phyloP scores from a whole-genome alignment of 2,113 vertebrate species.

The Smithornis capensis region DNA sequence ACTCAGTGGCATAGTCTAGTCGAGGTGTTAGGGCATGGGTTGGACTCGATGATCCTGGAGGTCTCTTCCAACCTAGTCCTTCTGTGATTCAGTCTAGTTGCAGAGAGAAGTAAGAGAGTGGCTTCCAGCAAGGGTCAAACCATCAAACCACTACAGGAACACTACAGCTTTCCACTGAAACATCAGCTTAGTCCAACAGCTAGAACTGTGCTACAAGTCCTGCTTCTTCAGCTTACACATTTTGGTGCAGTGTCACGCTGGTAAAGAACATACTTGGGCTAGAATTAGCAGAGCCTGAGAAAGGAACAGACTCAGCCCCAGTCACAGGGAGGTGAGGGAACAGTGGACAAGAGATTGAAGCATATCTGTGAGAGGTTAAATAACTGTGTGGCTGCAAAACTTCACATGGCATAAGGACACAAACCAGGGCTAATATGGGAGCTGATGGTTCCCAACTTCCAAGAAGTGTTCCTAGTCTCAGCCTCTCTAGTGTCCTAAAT shows the following conservation, averaged over 20 bases:
- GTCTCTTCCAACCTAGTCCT: too few relatives aligned
- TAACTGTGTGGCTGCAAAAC: background rate
- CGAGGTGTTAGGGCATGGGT: too few relatives aligned
- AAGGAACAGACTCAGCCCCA: background rate
- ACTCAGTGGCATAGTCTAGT: too few relatives aligned
- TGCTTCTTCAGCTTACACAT: background rate
- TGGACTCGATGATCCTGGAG: too few relatives aligned
- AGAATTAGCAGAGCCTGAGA: background rate
- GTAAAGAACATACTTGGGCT: background rate
- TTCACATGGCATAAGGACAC: accelerated
- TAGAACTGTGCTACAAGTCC: background rate
- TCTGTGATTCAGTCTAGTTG: too few relatives aligned
- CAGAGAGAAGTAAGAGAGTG: too few relatives aligned
- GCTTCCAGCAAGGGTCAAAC: too few relatives aligned
- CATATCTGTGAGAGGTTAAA: accelerated
- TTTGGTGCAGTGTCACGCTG: background rate
- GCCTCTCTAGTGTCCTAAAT: background rate
- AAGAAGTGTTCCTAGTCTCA: background rate
- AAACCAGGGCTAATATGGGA: background rate
- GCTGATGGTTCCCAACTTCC: background rate
- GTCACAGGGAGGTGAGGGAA: background rate
- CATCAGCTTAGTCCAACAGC: background rate
- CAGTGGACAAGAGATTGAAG: background rate
- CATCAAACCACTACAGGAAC: too few relatives aligned
- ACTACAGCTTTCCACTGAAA: background rate